Evolutionary conservation across 2,797 vertebrate species (phyloP), one percentile per base, ranked within the genome.

Genomic region (Pygocentrus nattereri): DNA sequence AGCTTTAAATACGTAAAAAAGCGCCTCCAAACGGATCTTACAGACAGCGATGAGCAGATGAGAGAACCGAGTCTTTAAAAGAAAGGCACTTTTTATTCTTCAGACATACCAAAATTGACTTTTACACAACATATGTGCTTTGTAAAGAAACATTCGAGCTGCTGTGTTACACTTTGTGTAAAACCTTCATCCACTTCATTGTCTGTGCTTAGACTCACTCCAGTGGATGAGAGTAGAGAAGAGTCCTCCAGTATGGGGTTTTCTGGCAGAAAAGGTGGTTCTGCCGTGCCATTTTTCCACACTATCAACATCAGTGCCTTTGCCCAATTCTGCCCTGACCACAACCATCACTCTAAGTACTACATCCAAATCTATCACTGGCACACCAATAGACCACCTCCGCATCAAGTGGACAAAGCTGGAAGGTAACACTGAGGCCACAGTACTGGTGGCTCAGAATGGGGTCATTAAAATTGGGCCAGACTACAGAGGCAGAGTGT

Each of bases 331-430:
- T 72, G 27, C 27, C 18, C 19, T 21, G 27, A 23, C 41, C 52
- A 18, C 82, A 25, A 27, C 50, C 47, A 44, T n/a, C 47, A 5
- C 72, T 27, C 21, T 76, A 0, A 64, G 49, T 5, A 3, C 76
- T 4, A 2, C 80, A 10, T 15, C 72, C 10, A 6, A 56, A 1
- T 0, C 80, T 23, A 41, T 56, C 67, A 18, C 71, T 47, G 0
- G 31, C 71, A 5, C 31, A 2, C 6, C 79, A n/a, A 0, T 8
- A 19, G 95, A 97, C 80, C 91, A 93, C 82, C 91, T 96, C 81
- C 93, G 98, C 81, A 96, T 99, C 91, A 98, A 98, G 84, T 99
- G 98, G 98, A 96, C 96, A 21, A 97, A 96, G 89, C 91, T 97
- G 76, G 96, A 96, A 47, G 87, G 90, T 3, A 92, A 92, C n/a